phyloP scores from a whole-genome alignment of 2,113 vertebrate species.

The Aldabrachelys gigantea region DNA sequence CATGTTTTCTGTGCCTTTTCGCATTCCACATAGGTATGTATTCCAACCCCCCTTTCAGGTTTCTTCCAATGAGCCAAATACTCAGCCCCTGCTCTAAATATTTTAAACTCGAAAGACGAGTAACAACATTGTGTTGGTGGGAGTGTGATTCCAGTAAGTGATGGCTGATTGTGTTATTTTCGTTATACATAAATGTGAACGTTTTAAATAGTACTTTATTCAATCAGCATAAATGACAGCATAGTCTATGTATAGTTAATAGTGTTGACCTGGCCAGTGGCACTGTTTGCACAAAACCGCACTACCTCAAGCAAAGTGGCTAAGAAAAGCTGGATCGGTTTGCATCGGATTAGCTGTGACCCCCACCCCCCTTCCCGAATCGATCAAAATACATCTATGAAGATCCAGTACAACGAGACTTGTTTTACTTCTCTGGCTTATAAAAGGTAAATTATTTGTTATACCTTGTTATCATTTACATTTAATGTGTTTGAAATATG shows the following conservation, averaged over 20 bases:
- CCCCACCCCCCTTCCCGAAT: background rate
- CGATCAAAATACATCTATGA: background rate
- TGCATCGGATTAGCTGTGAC: background rate
- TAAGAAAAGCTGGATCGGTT: background rate
- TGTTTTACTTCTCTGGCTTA: background rate
- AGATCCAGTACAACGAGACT: background rate
- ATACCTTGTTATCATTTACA: background rate
- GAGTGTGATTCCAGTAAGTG: background rate
- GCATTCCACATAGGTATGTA: too few species aligned
- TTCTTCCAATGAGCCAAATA: background rate
- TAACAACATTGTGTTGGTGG: background rate
- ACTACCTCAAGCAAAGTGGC: background rate
- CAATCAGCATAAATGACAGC: constrained; percentile 58
- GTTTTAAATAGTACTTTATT: constrained; percentile 81
- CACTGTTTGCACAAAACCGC: constrained; percentile 22
- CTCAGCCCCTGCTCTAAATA: background rate
- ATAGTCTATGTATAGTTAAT: constrained; percentile 72
- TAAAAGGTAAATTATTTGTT: background rate
- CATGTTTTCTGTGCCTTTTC: fast-evolving
- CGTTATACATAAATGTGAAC: constrained; percentile 45
- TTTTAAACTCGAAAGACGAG: background rate
- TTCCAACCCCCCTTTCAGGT: background rate
- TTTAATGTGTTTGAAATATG: background rate
- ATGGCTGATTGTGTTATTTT: constrained; percentile 44
- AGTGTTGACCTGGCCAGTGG: constrained; percentile 42